Base-by-base conservation (phyloP, 2,113 vertebrate genomes). In the Pelusios castaneus region DNA sequence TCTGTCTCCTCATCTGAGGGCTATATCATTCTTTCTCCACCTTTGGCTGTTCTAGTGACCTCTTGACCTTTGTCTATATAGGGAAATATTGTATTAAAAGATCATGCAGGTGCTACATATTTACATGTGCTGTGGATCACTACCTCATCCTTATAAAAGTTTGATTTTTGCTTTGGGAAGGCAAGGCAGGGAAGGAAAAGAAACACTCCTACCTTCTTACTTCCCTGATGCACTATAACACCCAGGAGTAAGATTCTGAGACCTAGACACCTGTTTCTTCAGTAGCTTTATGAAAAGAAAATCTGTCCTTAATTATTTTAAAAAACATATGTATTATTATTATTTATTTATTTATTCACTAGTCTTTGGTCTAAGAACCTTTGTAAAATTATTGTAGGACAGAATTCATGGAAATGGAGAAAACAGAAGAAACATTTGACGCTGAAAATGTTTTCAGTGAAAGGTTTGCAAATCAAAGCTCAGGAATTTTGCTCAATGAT, bases 161-260 rank as follows among this genome's bases (percentile, higher is more conserved):
- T 90, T 95, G 89, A 83, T 79, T 94, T 97, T 92, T 93, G 49
- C 88, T 93, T 86, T 38, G 90, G 94, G 95, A 96, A 87, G 92
- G 78, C 29, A 91, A 60, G 70, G 83, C 86, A 89, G 34, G 80
- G 94, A 95, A 84, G 38, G 92, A 95, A 96, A 92, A 89, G 82
- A 91, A 96, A 47, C 60, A 84, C 77, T 95, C 89, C 51, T 76
- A 89, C 67, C 87, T 92, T 77, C 82, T 93, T 73, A 90, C 92
- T 97, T 95, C 94, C 91, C 86, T 86, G 10, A 90, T 79, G 91
- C 87, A 79, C 89, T 87, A 6, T 96, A 90, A 94, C 67, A 8
- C 38, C 56, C 88, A 77, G 43, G 34, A 78, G 47, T 8, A 75
- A 82, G 47, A 78, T 31, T 1, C 34, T 82, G 85, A 96, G 80